phyloP scores from a whole-genome alignment of 2,113 vertebrate species.

The Hystrix brachyura region DNA sequence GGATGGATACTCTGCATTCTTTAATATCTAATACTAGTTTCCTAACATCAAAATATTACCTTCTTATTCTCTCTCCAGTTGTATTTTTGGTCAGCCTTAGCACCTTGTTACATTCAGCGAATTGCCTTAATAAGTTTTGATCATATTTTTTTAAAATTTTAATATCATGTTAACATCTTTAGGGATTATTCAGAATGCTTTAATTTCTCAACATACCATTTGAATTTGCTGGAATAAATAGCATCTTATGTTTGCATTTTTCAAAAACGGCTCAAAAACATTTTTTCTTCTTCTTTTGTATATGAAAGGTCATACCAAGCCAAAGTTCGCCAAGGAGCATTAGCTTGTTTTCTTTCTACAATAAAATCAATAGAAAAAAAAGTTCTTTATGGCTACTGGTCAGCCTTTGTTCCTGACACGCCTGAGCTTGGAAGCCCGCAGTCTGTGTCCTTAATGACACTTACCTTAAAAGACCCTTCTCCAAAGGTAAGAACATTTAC shows the following conservation, averaged over 20 bases:
- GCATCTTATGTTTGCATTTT: conserved; percentile 25
- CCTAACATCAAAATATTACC: background rate
- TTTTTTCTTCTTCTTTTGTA: conserved; percentile 59
- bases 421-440: conserved; percentile 94
- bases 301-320: conserved; percentile 92
- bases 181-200: background rate
- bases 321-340: conserved; percentile 94
- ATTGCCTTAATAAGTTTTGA: conserved; percentile 8
- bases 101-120: conserved; percentile 30
- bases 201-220: conserved; percentile 28
- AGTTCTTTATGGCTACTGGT: conserved; percentile 97
- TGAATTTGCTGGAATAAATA: conserved; percentile 52
- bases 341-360: conserved; percentile 94
- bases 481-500: conserved; percentile 92
- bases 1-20: background rate
- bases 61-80: background rate
- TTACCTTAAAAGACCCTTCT: conserved; percentile 97
- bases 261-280: background rate
- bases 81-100: background rate
- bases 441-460: conserved; percentile 94
- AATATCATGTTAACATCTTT: background rate
- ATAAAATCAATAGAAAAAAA: conserved; percentile 96
- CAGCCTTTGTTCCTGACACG: conserved; percentile 96
- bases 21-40: background rate
- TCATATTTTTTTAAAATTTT: conserved; percentile 49